These are phyloP conservation scores for Nothobranchius furzeri DNA, from an alignment of 2,113 vertebrate genomes.

Conservation along the genomic window DNA sequence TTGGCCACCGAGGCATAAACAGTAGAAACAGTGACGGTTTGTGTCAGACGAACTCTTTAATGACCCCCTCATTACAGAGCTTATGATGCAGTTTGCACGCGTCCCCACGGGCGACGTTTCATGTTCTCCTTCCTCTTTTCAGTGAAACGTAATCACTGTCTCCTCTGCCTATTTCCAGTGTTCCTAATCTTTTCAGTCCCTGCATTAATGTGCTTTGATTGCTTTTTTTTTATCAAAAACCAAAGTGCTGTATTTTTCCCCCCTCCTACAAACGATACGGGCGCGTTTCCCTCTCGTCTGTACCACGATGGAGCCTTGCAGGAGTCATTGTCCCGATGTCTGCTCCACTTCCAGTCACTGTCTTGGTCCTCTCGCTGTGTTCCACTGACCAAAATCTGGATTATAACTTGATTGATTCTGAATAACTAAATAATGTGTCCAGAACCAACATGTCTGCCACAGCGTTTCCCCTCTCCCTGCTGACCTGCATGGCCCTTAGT, in stretches of 20 bases:
- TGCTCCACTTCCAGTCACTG: conserved; percentile 8
- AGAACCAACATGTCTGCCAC: conserved; percentile 10
- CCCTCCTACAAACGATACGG: conserved; percentile 11
- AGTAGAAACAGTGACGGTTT: conserved; percentile 53
- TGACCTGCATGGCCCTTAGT: conserved; percentile 50
- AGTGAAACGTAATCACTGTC: background rate
- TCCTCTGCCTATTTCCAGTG: background rate
- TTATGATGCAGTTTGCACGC: conserved; percentile 57
- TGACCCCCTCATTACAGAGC: conserved; percentile 60
- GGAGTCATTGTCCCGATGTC: conserved; percentile 13
- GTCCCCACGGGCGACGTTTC: conserved; percentile 44
- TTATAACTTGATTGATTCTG: background rate
- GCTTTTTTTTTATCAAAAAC: conserved; percentile 2
- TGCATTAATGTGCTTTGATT: conserved; percentile 10
- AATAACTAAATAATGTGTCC: background rate
- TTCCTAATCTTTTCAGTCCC: background rate
- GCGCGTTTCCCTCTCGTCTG: background rate
- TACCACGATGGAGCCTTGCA: conserved; percentile 6
- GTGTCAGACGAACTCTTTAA: conserved; percentile 63
- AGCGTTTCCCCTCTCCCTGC: conserved; percentile 5
- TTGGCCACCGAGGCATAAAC: conserved; percentile 32
- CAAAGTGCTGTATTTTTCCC: conserved; percentile 14
- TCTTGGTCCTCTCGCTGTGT: conserved; percentile 7
- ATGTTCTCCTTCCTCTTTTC: conserved; percentile 10
- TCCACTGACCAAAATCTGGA: conserved; percentile 11